Conservation (phyloP, 2,888 invertebrate genomes). For the Catocala nupta region DNA sequence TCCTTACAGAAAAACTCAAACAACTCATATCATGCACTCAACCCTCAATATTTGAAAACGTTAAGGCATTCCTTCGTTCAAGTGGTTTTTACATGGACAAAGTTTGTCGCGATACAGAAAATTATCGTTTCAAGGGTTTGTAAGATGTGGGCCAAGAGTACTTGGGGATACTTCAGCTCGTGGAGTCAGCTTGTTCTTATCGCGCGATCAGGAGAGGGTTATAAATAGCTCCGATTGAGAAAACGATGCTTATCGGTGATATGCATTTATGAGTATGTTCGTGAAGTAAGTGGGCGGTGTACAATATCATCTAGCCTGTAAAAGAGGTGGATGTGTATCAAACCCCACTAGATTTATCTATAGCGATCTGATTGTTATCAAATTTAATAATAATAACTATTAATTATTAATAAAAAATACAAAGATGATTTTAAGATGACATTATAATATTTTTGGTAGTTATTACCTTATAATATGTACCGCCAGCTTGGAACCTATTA, state of each 20-base stretch:
- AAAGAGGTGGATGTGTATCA: too few relatives aligned
- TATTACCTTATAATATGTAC: too few relatives aligned
- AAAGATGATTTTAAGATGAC: too few relatives aligned
- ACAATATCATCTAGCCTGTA: too few relatives aligned
- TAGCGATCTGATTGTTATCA: too few relatives aligned
- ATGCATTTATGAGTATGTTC: constrained; percentile 19
- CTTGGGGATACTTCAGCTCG: constrained; percentile 35
- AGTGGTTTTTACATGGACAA: constrained; percentile 37
- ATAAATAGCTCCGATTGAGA: constrained; percentile 46
- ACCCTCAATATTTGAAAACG: constrained; percentile 16
- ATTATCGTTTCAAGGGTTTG: constrained; percentile 52
- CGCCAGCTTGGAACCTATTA: too few relatives aligned
- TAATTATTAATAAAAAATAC: too few relatives aligned
- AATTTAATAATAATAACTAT: too few relatives aligned
- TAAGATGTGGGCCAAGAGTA: constrained; percentile 60
- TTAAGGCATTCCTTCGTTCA: constrained; percentile 14
- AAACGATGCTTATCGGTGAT: constrained; percentile 45
- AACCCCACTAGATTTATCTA: too few relatives aligned
- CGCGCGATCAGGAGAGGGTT: constrained; percentile 45
- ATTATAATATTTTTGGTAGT: too few relatives aligned
- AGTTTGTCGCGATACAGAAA: constrained; percentile 57
- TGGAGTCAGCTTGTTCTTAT: constrained; percentile 54
- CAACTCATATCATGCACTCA: constrained; percentile 1
- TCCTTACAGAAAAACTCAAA: too few relatives aligned
- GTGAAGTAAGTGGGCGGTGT: too few relatives aligned